Evolutionary conservation across 2,888 invertebrate genomes (phyloP), one percentile per base, ranked within the genome.

Genomic region (Cynaeus angustus): DNA sequence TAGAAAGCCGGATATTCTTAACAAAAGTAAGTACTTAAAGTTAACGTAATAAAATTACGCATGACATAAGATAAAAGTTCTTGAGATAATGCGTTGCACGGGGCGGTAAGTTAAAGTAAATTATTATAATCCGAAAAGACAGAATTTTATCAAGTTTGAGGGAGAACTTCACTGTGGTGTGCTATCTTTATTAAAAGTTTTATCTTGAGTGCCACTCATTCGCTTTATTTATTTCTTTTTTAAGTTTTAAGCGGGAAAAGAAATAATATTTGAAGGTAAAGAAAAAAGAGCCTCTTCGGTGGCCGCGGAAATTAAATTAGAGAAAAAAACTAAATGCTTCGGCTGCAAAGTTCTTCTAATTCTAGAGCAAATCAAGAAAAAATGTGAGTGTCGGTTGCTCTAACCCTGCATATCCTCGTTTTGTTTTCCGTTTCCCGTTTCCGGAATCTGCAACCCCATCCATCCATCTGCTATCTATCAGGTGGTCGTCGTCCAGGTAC

Each of bases 401-500:
- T n/a, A n/a, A n/a, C n/a, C n/a, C n/a, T n/a, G n/a, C n/a, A n/a
- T n/a, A n/a, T n/a, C n/a, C n/a, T 28, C 28, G 4, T 28, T 7
- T 33, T 33, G 7, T 41, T 41, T 41, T 13, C 41, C 41, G 41
- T 13, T 41, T 37, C 28, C 16, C 13, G 37, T 53, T 13, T 53
- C 37, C 56, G 56, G 56, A 56, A 41, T 4, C 56, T n/a, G 41
- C 13, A 26, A 26, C 77, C 77, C 77, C 68, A 41, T 41, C 41
- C 41, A 41, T 41, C 41, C 41, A 41, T n/a, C 41, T 41, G 41
- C 41, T 41, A 41, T 41, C 76, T 74, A 79, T 79, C 79, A 78
- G 79, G 79, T 79, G 79, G 78, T 78, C 75, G 76, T 38, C 72
- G 66, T 72, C 75, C 77, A 77, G 59, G 59, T 59, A 59, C 10